These are phyloP conservation scores for Platypus cylindrus DNA, from an alignment of 2,888 invertebrate genomes.

Conservation along the genomic window DNA sequence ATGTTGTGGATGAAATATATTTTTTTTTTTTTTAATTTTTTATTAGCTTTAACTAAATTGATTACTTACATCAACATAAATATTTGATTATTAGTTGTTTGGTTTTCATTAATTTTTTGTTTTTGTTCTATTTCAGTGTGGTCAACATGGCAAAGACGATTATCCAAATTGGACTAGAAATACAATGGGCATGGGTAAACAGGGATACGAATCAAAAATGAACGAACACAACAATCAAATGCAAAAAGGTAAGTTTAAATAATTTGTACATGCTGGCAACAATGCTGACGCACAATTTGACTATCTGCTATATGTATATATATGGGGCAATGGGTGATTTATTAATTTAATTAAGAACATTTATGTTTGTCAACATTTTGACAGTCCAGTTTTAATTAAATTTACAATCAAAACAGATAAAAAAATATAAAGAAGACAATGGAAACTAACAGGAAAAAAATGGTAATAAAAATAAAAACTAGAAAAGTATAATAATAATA, in stretches of 20 bases:
- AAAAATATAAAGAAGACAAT: too few species aligned
- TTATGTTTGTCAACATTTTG: too few species aligned
- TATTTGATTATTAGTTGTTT: not conserved
- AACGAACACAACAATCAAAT: conserved; percentile 38
- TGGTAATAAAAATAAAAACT: conserved; percentile 14
- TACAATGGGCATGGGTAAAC: conserved; percentile 39
- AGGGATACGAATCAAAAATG: conserved; percentile 45
- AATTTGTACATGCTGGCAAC: not conserved
- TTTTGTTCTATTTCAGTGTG: conserved; percentile 41
- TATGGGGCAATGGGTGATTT: too few species aligned
- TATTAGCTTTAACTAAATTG: not conserved
- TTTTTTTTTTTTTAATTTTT: too few species aligned
- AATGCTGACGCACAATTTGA: too few species aligned
- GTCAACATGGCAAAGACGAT: conserved; percentile 40
- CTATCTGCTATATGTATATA: too few species aligned
- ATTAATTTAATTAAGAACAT: too few species aligned
- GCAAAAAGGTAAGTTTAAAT: conserved; percentile 44
- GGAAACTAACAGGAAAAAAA: not conserved
- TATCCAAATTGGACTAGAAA: conserved; percentile 41
- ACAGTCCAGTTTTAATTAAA: conserved; percentile 17
- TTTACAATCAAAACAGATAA: conserved; percentile 14
- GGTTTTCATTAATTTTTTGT: conserved; percentile 14
- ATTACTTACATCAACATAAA: not conserved
- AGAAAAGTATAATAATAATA: conserved; percentile 17
- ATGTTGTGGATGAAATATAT: too few species aligned